These are phyloP conservation scores for Venturia canescens DNA, from an alignment of 1,140 invertebrate species.

Conservation along the genomic window DNA sequence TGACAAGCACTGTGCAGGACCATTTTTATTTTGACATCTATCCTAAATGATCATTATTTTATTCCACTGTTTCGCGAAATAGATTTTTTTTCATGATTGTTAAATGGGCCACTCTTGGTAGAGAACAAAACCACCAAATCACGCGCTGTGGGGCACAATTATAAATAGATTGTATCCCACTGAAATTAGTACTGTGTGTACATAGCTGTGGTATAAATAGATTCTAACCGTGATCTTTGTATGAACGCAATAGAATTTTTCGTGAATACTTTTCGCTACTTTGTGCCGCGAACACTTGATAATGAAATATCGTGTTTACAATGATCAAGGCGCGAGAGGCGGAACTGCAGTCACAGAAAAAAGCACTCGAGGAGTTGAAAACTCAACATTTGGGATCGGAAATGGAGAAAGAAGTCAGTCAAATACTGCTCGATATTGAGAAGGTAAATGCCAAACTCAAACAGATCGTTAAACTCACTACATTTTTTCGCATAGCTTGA, in stretches of 20 bases:
- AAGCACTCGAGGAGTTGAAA: constrained; percentile 78
- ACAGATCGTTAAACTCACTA: no score
- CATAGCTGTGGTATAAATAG: constrained; percentile 35
- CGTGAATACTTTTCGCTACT: constrained; percentile 3
- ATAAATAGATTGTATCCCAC: constrained; percentile 44
- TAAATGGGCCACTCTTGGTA: constrained; percentile 40
- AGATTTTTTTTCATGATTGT: constrained; percentile 30
- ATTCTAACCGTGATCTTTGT: not conserved
- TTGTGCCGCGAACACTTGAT: constrained; percentile 22
- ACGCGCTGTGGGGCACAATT: constrained; percentile 16
- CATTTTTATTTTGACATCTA: no score
- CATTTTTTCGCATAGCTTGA: no score
- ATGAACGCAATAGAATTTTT: not conserved
- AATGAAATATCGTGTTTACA: constrained; percentile 29
- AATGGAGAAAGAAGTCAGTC: constrained; percentile 72
- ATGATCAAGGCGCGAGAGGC: constrained; percentile 82
- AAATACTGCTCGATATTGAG: constrained; percentile 75
- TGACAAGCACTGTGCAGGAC: no score
- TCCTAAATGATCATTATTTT: no score
- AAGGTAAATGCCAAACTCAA: constrained; percentile 70
- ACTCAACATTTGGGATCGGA: constrained; percentile 70
- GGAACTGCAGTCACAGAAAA: constrained; percentile 79
- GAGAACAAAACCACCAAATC: not conserved
- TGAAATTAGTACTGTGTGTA: constrained; percentile 25
- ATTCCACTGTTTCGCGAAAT: no score